Base-by-base conservation (phyloP, 2,797 vertebrate species). In the Antennarius maculatus region DNA sequence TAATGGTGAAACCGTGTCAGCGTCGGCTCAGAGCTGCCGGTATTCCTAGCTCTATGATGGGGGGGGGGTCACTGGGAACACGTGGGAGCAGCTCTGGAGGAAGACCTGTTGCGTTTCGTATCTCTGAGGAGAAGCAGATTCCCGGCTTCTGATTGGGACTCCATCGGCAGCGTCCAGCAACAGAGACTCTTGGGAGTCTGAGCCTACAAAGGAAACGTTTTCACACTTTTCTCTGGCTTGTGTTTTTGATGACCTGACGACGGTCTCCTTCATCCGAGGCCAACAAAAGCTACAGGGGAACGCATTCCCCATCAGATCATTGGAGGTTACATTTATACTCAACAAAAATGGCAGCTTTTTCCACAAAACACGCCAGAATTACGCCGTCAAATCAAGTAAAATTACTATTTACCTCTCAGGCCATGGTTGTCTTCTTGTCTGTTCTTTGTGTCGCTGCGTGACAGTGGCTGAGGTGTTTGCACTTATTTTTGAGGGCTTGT, bases 1-100 rank as follows among this genome's bases (percentile, higher is more conserved):
- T 74, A 66, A 77, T 65, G 75, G 69, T 17, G 56, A 73, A 70
- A 76, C 7, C 28, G 6, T 75, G 71, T 64, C 37, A 10, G 51
- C 10, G 58, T 14, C 9, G 47, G 46, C 34, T 51, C 47, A 0
- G 49, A 5, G 27, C 39, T 50, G 63, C 47, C 18, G 56, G n/a
- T 46, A 42, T 17, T 53, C 52, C 6, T 11, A 43, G 17, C 61
- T 64, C 66, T 16, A 12, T 57, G 34, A 45, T 53, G 45, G 12
- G 0, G 8, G 28, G 0, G 9, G 28, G 31, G 48, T 45, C 58
- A 56, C 11, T 5, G 3, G 51, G 28, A 61, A 16, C 7, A 48
- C 34, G 63, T 13, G 0, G 34, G 31, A 23, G 9, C 42, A 14
- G 42, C 42, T 42, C 14, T 54, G 3, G 15, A 7, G 6, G 23